Percentiles rank a stretch among this genome's conserved stretches.
These are phyloP conservation scores for Agrenia bidenticulata DNA, from an alignment of 2,888 invertebrate species.

Conservation along the genomic window DNA sequence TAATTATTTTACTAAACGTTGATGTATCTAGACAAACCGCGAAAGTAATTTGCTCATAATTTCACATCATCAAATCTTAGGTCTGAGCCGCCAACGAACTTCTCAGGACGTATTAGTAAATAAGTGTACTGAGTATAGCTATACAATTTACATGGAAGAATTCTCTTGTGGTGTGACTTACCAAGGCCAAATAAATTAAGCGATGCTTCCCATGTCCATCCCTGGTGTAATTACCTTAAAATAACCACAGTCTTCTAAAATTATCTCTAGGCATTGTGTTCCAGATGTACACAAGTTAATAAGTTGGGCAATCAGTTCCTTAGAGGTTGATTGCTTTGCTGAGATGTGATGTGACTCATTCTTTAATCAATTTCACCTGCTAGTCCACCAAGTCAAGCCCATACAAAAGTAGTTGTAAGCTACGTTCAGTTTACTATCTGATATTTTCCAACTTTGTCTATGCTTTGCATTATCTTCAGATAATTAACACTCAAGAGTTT, in stretches of 20 bases:
- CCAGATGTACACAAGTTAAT: no score
- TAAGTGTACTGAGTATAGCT: neutral
- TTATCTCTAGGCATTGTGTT: no score
- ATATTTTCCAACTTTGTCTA: no score
- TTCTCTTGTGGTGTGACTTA: conserved; percentile 5
- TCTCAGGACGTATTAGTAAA: neutral
- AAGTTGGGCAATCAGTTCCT: no score
- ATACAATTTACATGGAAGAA: neutral
- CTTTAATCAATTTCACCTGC: no score
- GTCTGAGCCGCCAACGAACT: conserved; percentile 16
- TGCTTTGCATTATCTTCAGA: no score
- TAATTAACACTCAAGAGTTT: no score
- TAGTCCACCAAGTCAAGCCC: no score
- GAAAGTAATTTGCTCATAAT: conserved; percentile 49
- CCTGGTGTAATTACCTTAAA: conserved; percentile 12
- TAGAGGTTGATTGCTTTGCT: no score
- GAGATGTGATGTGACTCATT: no score
- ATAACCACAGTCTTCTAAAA: conserved; percentile 3
- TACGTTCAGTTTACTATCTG: neutral
- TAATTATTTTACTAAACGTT: conserved; percentile 47
- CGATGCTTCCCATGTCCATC: conserved; percentile 47
- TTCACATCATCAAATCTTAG: conserved; percentile 36
- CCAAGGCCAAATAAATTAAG: conserved; percentile 48
- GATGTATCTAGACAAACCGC: conserved; percentile 45
- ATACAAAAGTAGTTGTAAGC: no score